phyloP scores from a whole-genome alignment of 2,888 invertebrate species.

The Rhodophaea formosa region DNA sequence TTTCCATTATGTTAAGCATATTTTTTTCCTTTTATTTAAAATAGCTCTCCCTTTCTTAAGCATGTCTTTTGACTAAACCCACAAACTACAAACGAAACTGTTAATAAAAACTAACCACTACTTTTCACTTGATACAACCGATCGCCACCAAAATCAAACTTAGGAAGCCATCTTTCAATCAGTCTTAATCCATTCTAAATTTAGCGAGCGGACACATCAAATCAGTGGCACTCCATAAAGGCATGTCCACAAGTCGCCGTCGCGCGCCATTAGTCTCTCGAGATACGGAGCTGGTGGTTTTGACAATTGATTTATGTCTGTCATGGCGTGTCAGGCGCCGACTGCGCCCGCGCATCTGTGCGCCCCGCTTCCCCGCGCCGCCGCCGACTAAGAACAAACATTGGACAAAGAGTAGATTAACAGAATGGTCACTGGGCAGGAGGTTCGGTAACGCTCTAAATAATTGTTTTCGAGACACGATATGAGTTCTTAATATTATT shows the following conservation, averaged over 20 bases:
- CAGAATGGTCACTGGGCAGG: slow-evolving; percentile 1
- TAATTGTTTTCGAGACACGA: no score
- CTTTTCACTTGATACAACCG: no score
- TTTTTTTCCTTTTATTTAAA: no score
- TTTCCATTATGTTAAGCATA: no score
- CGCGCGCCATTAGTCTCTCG: slow-evolving; percentile 59
- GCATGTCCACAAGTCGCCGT: slow-evolving; percentile 52
- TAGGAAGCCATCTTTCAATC: slow-evolving; percentile 11
- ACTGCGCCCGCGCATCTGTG: slow-evolving; percentile 71
- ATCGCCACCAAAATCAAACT: not conserved
- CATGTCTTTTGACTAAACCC: no score
- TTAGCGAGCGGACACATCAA: slow-evolving; percentile 15
- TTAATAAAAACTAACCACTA: slow-evolving; percentile 9
- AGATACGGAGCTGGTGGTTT: slow-evolving; percentile 68
- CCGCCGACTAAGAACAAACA: slow-evolving; percentile 47
- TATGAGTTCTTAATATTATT: no score
- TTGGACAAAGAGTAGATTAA: slow-evolving; percentile 45
- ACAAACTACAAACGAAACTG: not conserved
- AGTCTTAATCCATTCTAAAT: slow-evolving; percentile 7
- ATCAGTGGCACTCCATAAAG: slow-evolving; percentile 17
- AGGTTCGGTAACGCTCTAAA: no score
- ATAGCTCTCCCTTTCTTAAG: no score
- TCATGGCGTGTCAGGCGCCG: slow-evolving; percentile 76
- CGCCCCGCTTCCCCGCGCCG: slow-evolving; percentile 30
- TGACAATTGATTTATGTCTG: slow-evolving; percentile 81